Percentiles rank a stretch among this genome's conserved stretches.
These are phyloP conservation scores for Rhagologus leucostigma DNA, from an alignment of 2,113 vertebrate genomes.

Conservation along the genomic window DNA sequence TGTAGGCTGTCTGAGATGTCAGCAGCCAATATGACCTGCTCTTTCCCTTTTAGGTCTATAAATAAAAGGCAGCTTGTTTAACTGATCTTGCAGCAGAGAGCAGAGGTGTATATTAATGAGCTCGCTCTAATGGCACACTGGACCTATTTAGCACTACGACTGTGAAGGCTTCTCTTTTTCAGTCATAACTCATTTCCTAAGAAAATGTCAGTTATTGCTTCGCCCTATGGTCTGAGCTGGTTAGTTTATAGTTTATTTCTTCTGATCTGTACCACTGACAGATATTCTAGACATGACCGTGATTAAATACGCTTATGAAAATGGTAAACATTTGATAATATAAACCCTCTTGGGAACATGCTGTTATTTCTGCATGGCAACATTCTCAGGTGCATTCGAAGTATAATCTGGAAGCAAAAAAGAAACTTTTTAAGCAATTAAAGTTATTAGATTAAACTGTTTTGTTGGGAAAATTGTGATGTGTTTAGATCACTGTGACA, in stretches of 20 bases:
- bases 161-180: constrained; percentile 74
- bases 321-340: constrained; percentile 50
- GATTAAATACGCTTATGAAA: constrained; percentile 53
- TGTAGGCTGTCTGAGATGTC: constrained; percentile 74
- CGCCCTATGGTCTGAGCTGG: constrained; percentile 38
- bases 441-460: constrained; percentile 42
- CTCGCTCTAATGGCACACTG: constrained; percentile 76
- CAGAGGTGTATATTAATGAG: constrained; percentile 73
- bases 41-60: constrained; percentile 62
- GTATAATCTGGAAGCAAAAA: constrained; percentile 18
- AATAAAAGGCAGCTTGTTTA: constrained; percentile 81
- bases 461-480: constrained; percentile 26
- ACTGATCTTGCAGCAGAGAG: constrained; percentile 68
- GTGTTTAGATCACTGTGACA: constrained; percentile 24
- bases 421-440: constrained; percentile 45
- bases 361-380: not conserved
- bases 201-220: constrained; percentile 74
- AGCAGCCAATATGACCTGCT: constrained; percentile 68
- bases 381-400: constrained; percentile 51
- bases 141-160: constrained; percentile 73
- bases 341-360: constrained; percentile 5
- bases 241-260: constrained; percentile 74
- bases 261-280: constrained; percentile 74
- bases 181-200: constrained; percentile 86
- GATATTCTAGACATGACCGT: constrained; percentile 65